Base-by-base conservation (phyloP, 2,888 invertebrate genomes). In the Neoaliturus tenellus region DNA sequence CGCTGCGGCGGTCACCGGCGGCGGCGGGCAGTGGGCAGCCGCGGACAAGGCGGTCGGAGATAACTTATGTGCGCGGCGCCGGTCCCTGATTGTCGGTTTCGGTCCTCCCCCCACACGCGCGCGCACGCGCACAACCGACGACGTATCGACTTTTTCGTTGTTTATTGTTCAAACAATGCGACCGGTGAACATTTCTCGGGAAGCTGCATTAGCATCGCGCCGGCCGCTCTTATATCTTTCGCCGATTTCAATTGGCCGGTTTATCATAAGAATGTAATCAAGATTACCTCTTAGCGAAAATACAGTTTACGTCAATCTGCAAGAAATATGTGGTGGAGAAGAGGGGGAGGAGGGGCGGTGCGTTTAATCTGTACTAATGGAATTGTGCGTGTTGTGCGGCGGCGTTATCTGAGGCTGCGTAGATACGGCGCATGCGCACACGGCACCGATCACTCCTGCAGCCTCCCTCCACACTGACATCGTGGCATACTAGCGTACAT, bases 191-290 rank as follows among this genome's bases (percentile, higher is more conserved):
- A 62, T 14, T 69, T 69, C 69, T 20, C 23, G 20, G 55, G 78
- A 75, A 20, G 23, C 75, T 14, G 23, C 78, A 78, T 78, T 78
- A 55, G 35, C 78, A 78, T 78, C 75, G 31, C 51, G 75, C 14
- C 48, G 48, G 48, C 75, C 51, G 78, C 78, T 35, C 28, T 55
- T 55, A 55, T 78, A 78, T 78, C 78, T 75, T 25, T 67, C 28
- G 75, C 75, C 75, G 75, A 75, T 75, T 75, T 75, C 75, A 75
- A 75, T 75, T 78, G 78, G 48, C 78, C 55, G 78, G 17, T 78
- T 78, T 78, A 78, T 78, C 78, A 78, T 78, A 78, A 78, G 78
- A 78, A 78, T 78, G 78, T 78, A 78, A 78, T 78, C 78, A 78
- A 78, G 78, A 78, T 78, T 78, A 78, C 39, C 39, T 41, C 39